Evolutionary conservation across 2,113 vertebrate species (phyloP).

Genomic region (Gasterosteus nipponicus): DNA sequence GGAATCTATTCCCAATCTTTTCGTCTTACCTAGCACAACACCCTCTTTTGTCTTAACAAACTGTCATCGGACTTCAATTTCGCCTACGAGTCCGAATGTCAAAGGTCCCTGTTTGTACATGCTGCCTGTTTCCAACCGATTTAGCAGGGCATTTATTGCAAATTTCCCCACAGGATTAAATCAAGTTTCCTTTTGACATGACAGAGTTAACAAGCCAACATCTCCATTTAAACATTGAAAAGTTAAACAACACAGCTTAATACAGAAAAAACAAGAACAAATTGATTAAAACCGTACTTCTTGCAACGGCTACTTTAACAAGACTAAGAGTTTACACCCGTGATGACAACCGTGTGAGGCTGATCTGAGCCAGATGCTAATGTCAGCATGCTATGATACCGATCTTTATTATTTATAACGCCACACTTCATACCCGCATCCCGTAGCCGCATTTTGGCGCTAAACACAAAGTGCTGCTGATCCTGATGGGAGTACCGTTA

Average conservation of each 20-base stretch:
- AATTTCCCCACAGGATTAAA: not conserved
- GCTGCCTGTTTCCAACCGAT: not conserved
- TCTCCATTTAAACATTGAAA: not conserved
- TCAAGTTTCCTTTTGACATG: not conserved
- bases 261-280: not conserved
- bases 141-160: not conserved
- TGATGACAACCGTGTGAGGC: not conserved
- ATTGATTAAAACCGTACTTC: not conserved
- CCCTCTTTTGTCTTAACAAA: slow-evolving; percentile 19
- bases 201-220: not conserved
- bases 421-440: not conserved
- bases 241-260: not conserved
- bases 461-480: not conserved
- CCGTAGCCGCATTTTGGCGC: not conserved
- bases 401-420: not conserved
- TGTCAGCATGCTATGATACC: not conserved
- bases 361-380: not conserved
- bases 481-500: not conserved
- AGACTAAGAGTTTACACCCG: not conserved
- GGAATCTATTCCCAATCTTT: slow-evolving; percentile 11
- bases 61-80: slow-evolving; percentile 76
- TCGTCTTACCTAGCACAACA: slow-evolving; percentile 19
- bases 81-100: not conserved
- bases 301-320: not conserved
- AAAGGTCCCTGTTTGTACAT: slow-evolving; percentile 31